phyloP scores from a whole-genome alignment of 2,113 vertebrate species.

The Pluvianellus socialis region DNA sequence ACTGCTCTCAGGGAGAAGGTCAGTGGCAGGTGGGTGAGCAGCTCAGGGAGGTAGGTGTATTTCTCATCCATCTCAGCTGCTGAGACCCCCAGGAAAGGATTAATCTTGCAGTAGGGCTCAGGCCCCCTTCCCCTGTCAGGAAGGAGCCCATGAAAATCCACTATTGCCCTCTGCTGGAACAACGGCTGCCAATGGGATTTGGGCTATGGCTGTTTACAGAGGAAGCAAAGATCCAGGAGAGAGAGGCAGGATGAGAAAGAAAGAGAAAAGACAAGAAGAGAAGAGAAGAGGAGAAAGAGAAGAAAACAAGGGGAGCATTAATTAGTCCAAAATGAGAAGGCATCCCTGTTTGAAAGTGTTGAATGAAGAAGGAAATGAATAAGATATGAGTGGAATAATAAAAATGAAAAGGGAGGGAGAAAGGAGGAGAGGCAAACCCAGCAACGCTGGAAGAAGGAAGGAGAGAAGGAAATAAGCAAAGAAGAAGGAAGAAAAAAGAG shows the following conservation, averaged over 20 bases:
- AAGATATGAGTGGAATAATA: background rate
- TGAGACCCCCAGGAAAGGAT: background rate
- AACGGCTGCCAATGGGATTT: background rate
- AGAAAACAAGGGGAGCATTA: background rate
- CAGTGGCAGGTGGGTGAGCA: rapidly evolving
- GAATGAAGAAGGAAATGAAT: background rate
- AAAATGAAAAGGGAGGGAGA: background rate
- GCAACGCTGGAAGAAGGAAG: background rate
- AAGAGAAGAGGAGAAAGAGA: background rate
- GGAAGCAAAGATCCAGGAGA: background rate
- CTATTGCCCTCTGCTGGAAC: slow-evolving; percentile 59
- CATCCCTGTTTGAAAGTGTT: background rate
- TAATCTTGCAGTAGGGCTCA: background rate
- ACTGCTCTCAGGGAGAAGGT: rapidly evolving
- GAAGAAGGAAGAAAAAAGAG: background rate
- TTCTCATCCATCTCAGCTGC: background rate
- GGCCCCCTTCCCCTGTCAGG: background rate
- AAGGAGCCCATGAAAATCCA: background rate
- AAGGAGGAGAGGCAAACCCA: background rate
- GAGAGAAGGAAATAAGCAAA: background rate
- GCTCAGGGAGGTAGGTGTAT: background rate
- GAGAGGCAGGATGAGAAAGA: background rate
- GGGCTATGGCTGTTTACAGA: rapidly evolving
- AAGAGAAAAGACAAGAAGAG: background rate
- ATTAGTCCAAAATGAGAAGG: background rate